phyloP scores from a whole-genome alignment of 1,140 invertebrate species.

The Drosophila serrata region DNA sequence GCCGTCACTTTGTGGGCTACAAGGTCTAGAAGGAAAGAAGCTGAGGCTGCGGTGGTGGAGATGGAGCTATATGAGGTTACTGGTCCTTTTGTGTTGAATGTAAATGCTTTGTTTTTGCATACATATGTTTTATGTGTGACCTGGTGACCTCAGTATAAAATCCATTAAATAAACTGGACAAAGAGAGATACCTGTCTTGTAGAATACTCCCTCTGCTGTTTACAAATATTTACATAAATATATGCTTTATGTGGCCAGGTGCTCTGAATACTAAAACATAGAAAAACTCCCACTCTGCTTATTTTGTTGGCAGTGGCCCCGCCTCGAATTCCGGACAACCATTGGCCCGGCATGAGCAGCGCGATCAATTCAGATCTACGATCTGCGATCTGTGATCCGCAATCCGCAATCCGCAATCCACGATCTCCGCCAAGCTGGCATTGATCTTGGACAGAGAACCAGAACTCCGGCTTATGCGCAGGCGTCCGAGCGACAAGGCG shows the following conservation, averaged over 20 bases:
- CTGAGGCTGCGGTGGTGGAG: no score
- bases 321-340: slow-evolving; percentile 44
- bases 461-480: slow-evolving; percentile 33
- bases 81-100: slow-evolving; percentile 26
- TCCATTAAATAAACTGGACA: not conserved
- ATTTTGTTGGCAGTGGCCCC: slow-evolving; percentile 3
- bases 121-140: slow-evolving; percentile 3
- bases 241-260: slow-evolving; percentile 33
- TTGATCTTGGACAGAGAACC: slow-evolving; percentile 60
- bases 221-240: slow-evolving; percentile 18
- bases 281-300: slow-evolving; percentile 19
- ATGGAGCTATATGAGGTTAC: not conserved
- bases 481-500: slow-evolving; percentile 65
- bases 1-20: slow-evolving; percentile 95
- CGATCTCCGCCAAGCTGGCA: slow-evolving; percentile 39
- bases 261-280: slow-evolving; percentile 9
- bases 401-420: slow-evolving; percentile 7
- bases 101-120: slow-evolving; percentile 17
- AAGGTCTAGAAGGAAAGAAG: slow-evolving; percentile 88
- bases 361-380: slow-evolving; percentile 35
- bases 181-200: not conserved
- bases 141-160: slow-evolving; percentile 25
- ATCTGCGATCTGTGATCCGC: slow-evolving; percentile 11
- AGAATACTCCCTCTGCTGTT: not conserved
- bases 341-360: slow-evolving; percentile 49